A percentile compares a stretch with the other conserved stretches of the same genome.
Evolutionary conservation across 2,888 invertebrate genomes (phyloP).

Genomic region (Erpobdella octoculata): DNA sequence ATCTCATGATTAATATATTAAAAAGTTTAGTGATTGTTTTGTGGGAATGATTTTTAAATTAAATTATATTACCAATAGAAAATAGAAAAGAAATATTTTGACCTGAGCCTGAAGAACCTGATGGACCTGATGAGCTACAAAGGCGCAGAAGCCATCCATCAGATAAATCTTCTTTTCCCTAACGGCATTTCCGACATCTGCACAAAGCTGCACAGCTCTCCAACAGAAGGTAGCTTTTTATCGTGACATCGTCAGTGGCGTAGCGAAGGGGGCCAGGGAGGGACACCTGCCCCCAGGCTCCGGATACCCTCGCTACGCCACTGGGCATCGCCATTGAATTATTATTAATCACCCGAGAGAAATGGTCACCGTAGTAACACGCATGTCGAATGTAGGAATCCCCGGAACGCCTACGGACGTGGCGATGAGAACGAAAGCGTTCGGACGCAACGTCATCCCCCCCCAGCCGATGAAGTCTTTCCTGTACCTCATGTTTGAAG

Average conservation of each 20-base stretch:
- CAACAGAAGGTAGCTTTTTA: conserved; percentile 54
- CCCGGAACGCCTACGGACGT: conserved; percentile 81
- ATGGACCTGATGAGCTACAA: background rate
- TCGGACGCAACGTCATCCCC: conserved; percentile 96
- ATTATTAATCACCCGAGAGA: too few relatives aligned
- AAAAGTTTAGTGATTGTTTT: too few relatives aligned
- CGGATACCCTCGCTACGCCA: too few relatives aligned
- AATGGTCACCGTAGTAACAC: too few relatives aligned
- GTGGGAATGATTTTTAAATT: too few relatives aligned
- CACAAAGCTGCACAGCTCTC: conserved; percentile 90
- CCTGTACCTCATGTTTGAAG: conserved; percentile 96
- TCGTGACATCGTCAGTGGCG: too few relatives aligned
- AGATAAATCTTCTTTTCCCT: conserved; percentile 50
- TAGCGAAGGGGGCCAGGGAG: too few relatives aligned
- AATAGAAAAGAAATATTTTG: too few relatives aligned
- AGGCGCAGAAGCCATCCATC: background rate
- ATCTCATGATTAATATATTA: too few relatives aligned
- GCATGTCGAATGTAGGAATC: conserved; percentile 74
- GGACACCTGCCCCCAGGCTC: too few relatives aligned
- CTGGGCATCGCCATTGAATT: too few relatives aligned
- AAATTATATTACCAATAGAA: too few relatives aligned
- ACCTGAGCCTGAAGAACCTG: conserved; percentile 62
- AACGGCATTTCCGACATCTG: conserved; percentile 90
- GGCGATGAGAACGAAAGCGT: conserved; percentile 85
- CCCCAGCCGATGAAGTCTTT: conserved; percentile 99